Percentiles rank a stretch among this genome's conserved stretches.
These are phyloP conservation scores for Danio aesculapii DNA, from an alignment of 2,797 vertebrate genomes.

Conservation along the genomic window DNA sequence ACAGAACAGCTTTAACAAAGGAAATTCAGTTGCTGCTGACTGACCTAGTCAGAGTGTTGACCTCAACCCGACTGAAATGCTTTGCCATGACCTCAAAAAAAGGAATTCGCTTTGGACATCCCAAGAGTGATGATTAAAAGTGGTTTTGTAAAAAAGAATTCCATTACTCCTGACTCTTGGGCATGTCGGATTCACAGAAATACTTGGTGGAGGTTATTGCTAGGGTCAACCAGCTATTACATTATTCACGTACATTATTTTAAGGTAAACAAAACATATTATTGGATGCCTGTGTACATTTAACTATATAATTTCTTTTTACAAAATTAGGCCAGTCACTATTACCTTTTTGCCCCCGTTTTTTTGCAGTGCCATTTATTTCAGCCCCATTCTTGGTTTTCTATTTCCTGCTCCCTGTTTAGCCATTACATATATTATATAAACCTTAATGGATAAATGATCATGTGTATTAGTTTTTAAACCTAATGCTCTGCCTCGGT, in stretches of 20 bases:
- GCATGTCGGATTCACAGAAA: background rate
- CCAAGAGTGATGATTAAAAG: background rate
- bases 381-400: background rate
- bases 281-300: no score
- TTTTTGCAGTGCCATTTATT: background rate
- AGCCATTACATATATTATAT: background rate
- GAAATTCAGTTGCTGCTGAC: background rate
- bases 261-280: no score
- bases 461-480: slow-evolving; percentile 63
- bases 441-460: slow-evolving; percentile 63
- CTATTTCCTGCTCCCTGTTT: background rate
- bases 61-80: background rate
- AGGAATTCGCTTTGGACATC: background rate
- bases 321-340: background rate
- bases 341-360: background rate
- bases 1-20: background rate
- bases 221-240: background rate
- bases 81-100: background rate
- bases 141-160: background rate
- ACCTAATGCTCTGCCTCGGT: slow-evolving; percentile 40
- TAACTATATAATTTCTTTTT: background rate
- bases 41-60: background rate
- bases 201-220: background rate
- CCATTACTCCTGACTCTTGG: background rate
- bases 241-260: no score